Evolutionary conservation across 2,888 invertebrate genomes (phyloP).

Genomic region (Drosophila eohydei): DNA sequence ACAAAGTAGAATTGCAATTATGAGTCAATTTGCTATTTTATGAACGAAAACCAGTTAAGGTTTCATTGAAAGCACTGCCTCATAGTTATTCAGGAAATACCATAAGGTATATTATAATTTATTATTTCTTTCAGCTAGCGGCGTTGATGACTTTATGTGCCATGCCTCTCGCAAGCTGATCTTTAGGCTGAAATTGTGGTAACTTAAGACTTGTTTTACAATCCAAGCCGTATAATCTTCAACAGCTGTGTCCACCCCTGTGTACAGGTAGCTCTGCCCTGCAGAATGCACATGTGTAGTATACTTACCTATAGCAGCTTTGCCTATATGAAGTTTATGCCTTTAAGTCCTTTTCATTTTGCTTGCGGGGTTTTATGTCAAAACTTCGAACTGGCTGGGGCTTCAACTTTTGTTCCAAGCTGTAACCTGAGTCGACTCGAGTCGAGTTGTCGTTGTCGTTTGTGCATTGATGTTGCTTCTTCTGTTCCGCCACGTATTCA

Average conservation of each 20-base stretch:
- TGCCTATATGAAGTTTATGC: slow-evolving; percentile 15
- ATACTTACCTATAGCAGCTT: slow-evolving; percentile 5
- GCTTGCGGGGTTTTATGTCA: slow-evolving; percentile 65
- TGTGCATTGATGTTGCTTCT: slow-evolving; percentile 72
- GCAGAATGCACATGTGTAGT: neutral
- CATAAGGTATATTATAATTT: too few relatives aligned
- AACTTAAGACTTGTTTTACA: slow-evolving; percentile 2
- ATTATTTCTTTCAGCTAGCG: neutral
- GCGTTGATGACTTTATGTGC: neutral
- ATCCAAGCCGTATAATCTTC: slow-evolving; percentile 18
- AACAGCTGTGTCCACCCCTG: slow-evolving; percentile 13
- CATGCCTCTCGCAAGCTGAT: slow-evolving; percentile 7
- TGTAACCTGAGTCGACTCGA: slow-evolving; percentile 62
- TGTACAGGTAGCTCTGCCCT: slow-evolving; percentile 4
- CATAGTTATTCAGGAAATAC: slow-evolving; percentile 11
- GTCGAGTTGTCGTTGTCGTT: slow-evolving; percentile 30
- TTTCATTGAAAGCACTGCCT: neutral
- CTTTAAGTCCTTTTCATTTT: slow-evolving; percentile 38
- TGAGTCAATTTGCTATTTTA: slow-evolving; percentile 16
- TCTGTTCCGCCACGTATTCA: slow-evolving; percentile 9
- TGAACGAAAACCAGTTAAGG: slow-evolving; percentile 17
- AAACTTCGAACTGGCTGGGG: slow-evolving; percentile 27
- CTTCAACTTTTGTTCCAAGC: slow-evolving; percentile 43
- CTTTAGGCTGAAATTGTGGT: neutral
- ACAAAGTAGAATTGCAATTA: slow-evolving; percentile 20